A percentile compares a stretch with the other conserved stretches of the same genome.
These are phyloP conservation scores for Ceramica pisi DNA, from an alignment of 2,888 invertebrate genomes.

Conservation along the genomic window DNA sequence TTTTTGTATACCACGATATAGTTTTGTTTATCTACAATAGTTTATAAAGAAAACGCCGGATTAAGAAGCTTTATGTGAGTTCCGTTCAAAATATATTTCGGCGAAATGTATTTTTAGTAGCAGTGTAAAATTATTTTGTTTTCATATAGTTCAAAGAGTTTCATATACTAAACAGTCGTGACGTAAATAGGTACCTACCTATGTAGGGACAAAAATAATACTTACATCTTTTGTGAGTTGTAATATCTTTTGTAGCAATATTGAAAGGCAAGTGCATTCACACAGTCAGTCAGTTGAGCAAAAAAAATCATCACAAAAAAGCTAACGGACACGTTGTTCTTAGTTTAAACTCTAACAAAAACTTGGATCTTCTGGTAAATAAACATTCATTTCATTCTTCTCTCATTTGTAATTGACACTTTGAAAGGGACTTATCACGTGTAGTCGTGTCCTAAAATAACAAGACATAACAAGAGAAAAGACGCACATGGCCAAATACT, in stretches of 20 bases:
- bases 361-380: constrained; percentile 13
- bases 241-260: neutral
- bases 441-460: constrained; percentile 56
- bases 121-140: constrained; percentile 20
- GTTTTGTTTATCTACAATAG: constrained; percentile 34
- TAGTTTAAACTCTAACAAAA: constrained; percentile 33
- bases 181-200: neutral
- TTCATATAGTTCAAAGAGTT: constrained; percentile 27
- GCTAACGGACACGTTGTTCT: constrained; percentile 22
- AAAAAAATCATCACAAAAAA: constrained; percentile 31
- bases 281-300: neutral
- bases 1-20: constrained; percentile 23
- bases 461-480: constrained; percentile 27
- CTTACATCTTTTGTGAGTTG: neutral
- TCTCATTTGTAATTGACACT: constrained; percentile 44
- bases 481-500: constrained; percentile 10
- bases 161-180: constrained; percentile 1
- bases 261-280: constrained; percentile 12
- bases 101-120: constrained; percentile 33
- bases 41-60: constrained; percentile 30
- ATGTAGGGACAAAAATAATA: neutral
- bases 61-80: constrained; percentile 31
- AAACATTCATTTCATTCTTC: constrained; percentile 46
- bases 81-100: constrained; percentile 31
- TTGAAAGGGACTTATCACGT: constrained; percentile 43